Percentiles rank a stretch among this genome's conserved stretches.
These are phyloP conservation scores for Myotis daubentonii DNA, from an alignment of 2,797 vertebrate species.

Conservation along the genomic window DNA sequence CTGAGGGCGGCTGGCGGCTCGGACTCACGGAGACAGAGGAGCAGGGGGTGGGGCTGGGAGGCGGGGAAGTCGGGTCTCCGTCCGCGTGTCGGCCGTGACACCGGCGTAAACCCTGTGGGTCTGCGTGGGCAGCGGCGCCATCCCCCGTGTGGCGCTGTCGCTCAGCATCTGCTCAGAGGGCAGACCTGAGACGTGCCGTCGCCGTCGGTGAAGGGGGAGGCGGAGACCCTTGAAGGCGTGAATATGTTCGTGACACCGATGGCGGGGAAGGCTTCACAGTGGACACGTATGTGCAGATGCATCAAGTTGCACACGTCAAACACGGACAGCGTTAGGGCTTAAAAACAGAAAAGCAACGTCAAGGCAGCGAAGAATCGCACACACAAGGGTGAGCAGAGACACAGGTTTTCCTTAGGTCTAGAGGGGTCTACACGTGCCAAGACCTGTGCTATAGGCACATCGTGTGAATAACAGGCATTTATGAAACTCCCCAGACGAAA, in stretches of 20 bases:
- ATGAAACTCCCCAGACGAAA: not conserved
- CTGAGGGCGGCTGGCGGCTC: too few relatives aligned
- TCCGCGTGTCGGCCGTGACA: too few relatives aligned
- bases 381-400: not conserved
- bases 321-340: not conserved
- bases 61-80: too few relatives aligned
- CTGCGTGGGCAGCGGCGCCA: fast-evolving
- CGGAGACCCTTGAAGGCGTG: not conserved
- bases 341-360: not conserved
- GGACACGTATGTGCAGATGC: not conserved
- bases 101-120: not conserved
- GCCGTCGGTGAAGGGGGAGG: not conserved
- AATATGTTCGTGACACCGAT: too few relatives aligned
- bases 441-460: not conserved
- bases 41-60: not conserved
- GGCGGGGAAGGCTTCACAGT: not conserved
- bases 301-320: too few relatives aligned
- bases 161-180: too few relatives aligned
- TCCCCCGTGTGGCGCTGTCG: too few relatives aligned
- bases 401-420: not conserved
- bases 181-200: not conserved
- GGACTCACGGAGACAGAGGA: too few relatives aligned
- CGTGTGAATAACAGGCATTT: not conserved
- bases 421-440: not conserved
- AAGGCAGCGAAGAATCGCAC: not conserved